phyloP scores from a whole-genome alignment of 1,140 invertebrate species.

The Orius insidiosus region DNA sequence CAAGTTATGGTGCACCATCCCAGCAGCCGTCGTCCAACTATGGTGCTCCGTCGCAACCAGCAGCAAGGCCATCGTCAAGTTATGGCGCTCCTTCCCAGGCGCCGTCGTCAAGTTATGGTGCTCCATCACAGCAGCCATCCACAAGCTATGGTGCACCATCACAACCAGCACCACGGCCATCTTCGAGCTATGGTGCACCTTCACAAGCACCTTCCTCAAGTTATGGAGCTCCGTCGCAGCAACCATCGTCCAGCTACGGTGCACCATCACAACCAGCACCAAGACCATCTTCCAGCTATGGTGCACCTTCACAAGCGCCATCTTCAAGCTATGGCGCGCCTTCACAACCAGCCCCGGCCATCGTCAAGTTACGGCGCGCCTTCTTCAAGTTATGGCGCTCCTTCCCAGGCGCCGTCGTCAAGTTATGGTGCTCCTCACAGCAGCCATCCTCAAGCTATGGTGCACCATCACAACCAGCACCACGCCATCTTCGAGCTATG shows the following conservation, averaged over 20 bases:
- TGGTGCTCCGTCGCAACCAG: too few relatives aligned
- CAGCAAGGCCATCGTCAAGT: too few relatives aligned
- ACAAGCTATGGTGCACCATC: too few relatives aligned
- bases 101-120: too few relatives aligned
- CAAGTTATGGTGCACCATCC: too few relatives aligned
- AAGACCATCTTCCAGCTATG: background rate
- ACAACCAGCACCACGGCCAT: too few relatives aligned
- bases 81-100: too few relatives aligned
- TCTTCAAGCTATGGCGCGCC: constrained; percentile 10
- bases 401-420: too few relatives aligned
- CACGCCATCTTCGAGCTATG: too few relatives aligned
- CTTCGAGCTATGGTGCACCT: constrained; percentile 7
- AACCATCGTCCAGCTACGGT: constrained; percentile 16
- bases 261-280: constrained; percentile 3
- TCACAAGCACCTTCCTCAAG: constrained; percentile 6
- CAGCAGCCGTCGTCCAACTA: too few relatives aligned
- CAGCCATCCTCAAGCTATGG: constrained; percentile 5
- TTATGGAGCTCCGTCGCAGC: constrained; percentile 15
- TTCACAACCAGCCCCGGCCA: background rate
- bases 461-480: too few relatives aligned
- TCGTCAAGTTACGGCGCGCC: constrained; percentile 14
- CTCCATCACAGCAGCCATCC: too few relatives aligned
- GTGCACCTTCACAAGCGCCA: constrained; percentile 5
- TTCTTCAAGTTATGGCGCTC: constrained; percentile 15
- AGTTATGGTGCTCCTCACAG: constrained; percentile 13